Conservation (phyloP, 2,113 vertebrate species). For the Dipodomys spectabilis region DNA sequence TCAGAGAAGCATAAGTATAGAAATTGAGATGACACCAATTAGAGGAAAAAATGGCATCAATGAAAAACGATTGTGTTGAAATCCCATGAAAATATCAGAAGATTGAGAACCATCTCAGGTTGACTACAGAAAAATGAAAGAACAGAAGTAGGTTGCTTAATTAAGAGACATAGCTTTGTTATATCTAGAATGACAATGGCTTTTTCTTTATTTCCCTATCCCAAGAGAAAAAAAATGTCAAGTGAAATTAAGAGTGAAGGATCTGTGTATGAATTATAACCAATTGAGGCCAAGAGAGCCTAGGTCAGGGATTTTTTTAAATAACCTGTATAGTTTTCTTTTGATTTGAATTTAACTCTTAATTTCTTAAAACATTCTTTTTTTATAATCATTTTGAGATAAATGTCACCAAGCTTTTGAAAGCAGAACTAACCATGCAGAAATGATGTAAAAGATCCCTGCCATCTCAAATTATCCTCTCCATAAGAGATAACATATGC, state of each 20-base stretch:
- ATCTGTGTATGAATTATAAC: neutral
- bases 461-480: conserved; percentile 46
- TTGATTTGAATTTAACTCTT: conserved; percentile 42
- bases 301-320: neutral
- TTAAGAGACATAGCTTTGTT: neutral
- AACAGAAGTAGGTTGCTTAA: conserved; percentile 3
- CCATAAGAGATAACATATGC: conserved; percentile 37
- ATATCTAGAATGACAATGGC: neutral
- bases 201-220: conserved; percentile 23
- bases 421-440: neutral
- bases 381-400: conserved; percentile 25
- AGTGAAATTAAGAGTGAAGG: neutral
- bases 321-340: neutral
- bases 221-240: neutral
- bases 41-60: neutral
- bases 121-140: neutral
- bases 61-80: neutral
- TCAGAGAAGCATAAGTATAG: neutral
- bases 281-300: neutral
- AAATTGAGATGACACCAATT: neutral
- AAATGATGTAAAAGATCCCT: conserved; percentile 21
- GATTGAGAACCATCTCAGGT: neutral
- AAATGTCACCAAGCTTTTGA: neutral
- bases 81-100: conserved; percentile 28
- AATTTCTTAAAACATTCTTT: neutral